Base-by-base conservation (phyloP, 2,888 invertebrate genomes). In the Pachycephus smyrnensis region DNA sequence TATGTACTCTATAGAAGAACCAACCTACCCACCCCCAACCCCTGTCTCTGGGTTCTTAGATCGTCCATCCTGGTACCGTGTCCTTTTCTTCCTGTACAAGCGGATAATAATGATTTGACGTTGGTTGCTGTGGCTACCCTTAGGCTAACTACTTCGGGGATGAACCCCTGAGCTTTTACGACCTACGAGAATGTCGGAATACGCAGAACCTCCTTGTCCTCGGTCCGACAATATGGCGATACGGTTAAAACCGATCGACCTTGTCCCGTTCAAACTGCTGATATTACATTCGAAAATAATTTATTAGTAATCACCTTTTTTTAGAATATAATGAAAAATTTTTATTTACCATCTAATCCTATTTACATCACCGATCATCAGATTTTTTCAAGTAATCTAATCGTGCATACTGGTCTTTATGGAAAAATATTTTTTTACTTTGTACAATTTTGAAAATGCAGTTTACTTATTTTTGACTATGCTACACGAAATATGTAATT, bases 21-120 rank as follows among this genome's bases (percentile, higher is more conserved):
- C 69, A 1, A 69, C 68, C 76, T 35, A 69, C 30, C 37, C 69
- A 33, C 30, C 68, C 11, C 6, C 55, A 9, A 4, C 40, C 35
- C 33, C 68, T 3, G 3, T 11, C 23, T 9, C 30, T 33, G 30
- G 40, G 4, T 23, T 55, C 55, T 55, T 2, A 23, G 55, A 55
- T 55, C 6, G 81, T 76, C 84, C 83, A 81, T 84, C 82, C 81
- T 84, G 88, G 89, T 88, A 86, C 87, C 76, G 79, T 80, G 88
- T 86, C 86, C 55, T 89, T 88, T 86, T 85, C 86, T 85, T 85
- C 85, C 80, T 80, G 84, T 83, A 87, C 86, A 86, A 87, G 86
- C 85, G 84, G 81, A 82, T 80, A 81, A 83, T 81, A 81, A 81
- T 80, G 85, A 88, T 84, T 84, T 83, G 83, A 82, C 84, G 79